Percentiles rank a stretch among this genome's conserved stretches.
phyloP scores from a whole-genome alignment of 2,888 invertebrate species.

The Platycheirus rosarum region DNA sequence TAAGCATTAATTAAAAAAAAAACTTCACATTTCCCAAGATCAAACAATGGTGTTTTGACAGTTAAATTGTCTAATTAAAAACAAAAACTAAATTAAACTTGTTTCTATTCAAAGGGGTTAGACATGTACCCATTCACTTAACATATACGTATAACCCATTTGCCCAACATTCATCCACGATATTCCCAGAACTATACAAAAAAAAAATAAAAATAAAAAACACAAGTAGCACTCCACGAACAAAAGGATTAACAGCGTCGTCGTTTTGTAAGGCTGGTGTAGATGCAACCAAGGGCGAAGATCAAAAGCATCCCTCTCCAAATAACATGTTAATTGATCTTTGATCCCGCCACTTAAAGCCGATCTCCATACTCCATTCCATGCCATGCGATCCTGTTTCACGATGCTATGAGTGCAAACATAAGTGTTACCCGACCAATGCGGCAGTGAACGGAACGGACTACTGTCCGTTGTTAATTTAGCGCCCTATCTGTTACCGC shows the following conservation, averaged over 20 bases:
- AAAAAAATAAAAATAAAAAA: neutral
- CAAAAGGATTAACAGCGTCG: constrained; percentile 55
- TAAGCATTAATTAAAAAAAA: neutral
- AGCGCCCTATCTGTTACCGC: constrained; percentile 71
- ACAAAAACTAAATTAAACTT: neutral
- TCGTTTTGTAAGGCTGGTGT: neutral
- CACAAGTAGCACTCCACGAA: constrained; percentile 30
- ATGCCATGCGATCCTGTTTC: constrained; percentile 57
- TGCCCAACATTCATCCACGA: constrained; percentile 12
- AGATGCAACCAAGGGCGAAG: constrained; percentile 37
- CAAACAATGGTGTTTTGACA: constrained; percentile 6
- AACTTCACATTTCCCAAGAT: constrained; percentile 6
- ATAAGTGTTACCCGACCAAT: constrained; percentile 41
- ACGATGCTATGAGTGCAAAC: constrained; percentile 22
- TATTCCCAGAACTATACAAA: constrained; percentile 23
- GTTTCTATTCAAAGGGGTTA: neutral
- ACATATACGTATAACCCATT: neutral
- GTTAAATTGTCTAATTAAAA: constrained; percentile 10
- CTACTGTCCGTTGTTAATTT: constrained; percentile 69
- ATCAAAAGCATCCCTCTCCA: constrained; percentile 69
- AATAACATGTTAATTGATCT: constrained; percentile 74
- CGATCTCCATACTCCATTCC: too few relatives aligned
- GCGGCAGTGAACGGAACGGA: constrained; percentile 69
- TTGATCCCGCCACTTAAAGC: constrained; percentile 74
- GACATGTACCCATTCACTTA: neutral